A percentile compares a stretch with the other conserved stretches of the same genome.
Evolutionary conservation across 2,113 vertebrate species (phyloP).

Genomic region (Ardeotis arabs): DNA sequence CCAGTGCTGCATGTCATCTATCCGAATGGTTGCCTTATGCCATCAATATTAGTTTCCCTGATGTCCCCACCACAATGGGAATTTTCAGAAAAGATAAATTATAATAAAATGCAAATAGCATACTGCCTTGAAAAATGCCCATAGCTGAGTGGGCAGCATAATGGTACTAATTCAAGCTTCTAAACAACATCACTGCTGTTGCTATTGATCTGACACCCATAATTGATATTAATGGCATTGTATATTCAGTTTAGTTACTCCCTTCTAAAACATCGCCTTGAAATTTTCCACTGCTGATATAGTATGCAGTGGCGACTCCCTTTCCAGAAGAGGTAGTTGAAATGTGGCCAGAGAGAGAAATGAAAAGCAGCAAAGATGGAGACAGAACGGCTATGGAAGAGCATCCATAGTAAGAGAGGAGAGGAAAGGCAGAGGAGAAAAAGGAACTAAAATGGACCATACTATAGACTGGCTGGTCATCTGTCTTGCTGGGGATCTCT

Average conservation of each 20-base stretch:
- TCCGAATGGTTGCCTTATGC: not conserved
- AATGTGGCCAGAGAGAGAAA: not conserved
- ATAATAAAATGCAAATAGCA: constrained; percentile 18
- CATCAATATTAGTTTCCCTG: not conserved
- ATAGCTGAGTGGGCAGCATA: constrained; percentile 13
- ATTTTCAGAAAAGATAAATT: not conserved
- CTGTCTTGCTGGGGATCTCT: not conserved
- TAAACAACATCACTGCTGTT: not conserved
- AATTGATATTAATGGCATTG: constrained; percentile 43
- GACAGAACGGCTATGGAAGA: not conserved
- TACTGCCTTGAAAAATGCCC: not conserved
- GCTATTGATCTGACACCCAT: constrained; percentile 35
- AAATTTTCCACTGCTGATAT: constrained; percentile 4
- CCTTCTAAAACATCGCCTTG: constrained; percentile 41
- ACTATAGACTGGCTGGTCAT: not conserved
- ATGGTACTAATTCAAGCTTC: constrained; percentile 23
- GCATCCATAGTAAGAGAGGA: not conserved
- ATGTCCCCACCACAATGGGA: not conserved
- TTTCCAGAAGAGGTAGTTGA: not conserved
- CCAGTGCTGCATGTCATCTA: not conserved
- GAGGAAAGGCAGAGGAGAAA: not conserved
- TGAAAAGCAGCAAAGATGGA: not conserved
- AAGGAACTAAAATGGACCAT: not conserved
- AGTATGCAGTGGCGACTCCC: not conserved
- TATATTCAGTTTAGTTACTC: not conserved